Conservation (phyloP, 2,888 invertebrate species). For the Spilosoma lubricipeda region DNA sequence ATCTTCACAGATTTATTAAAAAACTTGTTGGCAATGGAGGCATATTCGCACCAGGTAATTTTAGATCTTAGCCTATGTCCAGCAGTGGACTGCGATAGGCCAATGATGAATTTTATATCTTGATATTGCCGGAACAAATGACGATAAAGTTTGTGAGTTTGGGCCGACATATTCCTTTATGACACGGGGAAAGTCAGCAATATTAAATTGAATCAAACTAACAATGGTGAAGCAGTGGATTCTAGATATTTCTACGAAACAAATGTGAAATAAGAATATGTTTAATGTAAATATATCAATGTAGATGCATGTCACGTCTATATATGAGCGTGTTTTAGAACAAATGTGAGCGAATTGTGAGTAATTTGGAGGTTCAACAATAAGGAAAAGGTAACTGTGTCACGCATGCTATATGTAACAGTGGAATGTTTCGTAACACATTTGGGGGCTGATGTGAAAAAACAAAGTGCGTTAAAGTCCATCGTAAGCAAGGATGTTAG, state of each 20-base stretch:
- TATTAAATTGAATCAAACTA: not conserved
- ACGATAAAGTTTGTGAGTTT: not conserved
- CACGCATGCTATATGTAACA: conserved; percentile 22
- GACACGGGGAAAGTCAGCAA: not conserved
- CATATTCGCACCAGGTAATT: conserved; percentile 73
- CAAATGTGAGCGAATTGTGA: conserved; percentile 35
- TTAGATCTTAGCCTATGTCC: too few species aligned
- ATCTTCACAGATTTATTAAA: conserved; percentile 70
- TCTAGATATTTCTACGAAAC: not conserved
- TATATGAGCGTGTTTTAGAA: conserved; percentile 23
- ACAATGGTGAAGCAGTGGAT: not conserved
- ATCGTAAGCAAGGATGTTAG: not conserved
- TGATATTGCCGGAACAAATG: not conserved
- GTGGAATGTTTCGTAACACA: conserved; percentile 19
- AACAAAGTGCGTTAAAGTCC: not conserved
- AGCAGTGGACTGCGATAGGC: too few species aligned
- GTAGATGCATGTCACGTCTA: conserved; percentile 28
- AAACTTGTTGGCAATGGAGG: conserved; percentile 70
- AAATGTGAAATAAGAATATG: conserved; percentile 2
- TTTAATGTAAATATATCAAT: conserved; percentile 43
- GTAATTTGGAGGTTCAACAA: conserved; percentile 32
- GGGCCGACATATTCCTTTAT: not conserved
- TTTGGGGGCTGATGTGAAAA: not conserved
- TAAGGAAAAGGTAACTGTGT: conserved; percentile 39
- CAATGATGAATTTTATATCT: conserved; percentile 21